Conservation (phyloP, 2,888 invertebrate species). For the Pheosia gnoma region DNA sequence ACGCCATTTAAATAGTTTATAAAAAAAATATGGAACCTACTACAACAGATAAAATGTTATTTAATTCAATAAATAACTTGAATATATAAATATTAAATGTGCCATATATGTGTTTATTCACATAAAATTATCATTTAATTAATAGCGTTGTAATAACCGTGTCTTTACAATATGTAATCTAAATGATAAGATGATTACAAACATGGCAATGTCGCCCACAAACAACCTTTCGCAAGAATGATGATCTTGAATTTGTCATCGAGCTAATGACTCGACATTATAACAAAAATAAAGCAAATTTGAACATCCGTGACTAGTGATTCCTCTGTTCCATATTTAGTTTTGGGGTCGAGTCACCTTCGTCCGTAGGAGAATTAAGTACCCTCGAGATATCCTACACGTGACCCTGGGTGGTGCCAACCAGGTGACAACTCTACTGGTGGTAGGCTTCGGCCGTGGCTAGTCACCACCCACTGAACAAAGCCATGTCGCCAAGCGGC, state of each 20-base stretch:
- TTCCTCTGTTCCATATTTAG: not conserved
- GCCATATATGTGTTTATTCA: not conserved
- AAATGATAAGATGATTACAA: not conserved
- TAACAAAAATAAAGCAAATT: not conserved
- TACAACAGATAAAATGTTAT: no score
- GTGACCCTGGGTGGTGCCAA: no score
- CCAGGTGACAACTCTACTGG: no score
- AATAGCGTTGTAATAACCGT: conserved; percentile 2
- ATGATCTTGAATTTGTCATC: not conserved
- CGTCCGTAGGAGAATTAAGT: no score
- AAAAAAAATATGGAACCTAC: no score
- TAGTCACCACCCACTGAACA: no score
- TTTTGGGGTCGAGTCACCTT: no score
- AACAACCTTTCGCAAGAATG: not conserved
- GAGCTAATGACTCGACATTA: not conserved
- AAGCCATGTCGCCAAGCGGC: no score
- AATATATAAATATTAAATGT: not conserved
- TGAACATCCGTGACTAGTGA: not conserved
- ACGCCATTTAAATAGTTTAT: no score
- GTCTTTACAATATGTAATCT: not conserved
- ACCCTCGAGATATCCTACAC: no score
- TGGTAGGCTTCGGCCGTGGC: no score
- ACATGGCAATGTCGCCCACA: not conserved
- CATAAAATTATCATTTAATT: not conserved
- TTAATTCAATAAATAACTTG: not conserved